Base-by-base conservation (phyloP, 23 tunicate species). In the Trididemnum clinides region DNA sequence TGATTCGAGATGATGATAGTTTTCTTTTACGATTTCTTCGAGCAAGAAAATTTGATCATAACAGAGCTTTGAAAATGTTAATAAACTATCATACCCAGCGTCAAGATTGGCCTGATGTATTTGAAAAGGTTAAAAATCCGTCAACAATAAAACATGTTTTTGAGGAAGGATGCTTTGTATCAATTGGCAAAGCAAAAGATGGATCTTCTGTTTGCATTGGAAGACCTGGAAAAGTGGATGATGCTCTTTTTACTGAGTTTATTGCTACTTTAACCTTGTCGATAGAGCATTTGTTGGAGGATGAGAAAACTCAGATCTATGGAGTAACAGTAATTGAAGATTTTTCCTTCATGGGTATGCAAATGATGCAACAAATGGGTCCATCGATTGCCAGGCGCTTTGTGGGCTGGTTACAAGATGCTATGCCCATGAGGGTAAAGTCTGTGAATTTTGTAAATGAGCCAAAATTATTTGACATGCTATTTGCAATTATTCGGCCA, bases 271-370 rank as follows among this genome's bases (percentile, higher is more conserved):
- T 86, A 23, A 33, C 82, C 31, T 25, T 91, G 35, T 59, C 85
- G 6, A 74, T 73, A 25, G 90, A 86, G 71, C 39, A 82, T 44
- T 25, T 91, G 33, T 64, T 91, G 23, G 88, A 91, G 64, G 66
- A 88, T 38, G 98, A 94, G 57, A 82, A 81, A 74, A 63, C 33
- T 35, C 94, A 94, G 63, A 74, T 94, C 21, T 39, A 85, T 84
- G 98, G 98, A 19, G 57, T 94, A 5, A 94, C 94, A 19, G 86
- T 94, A 0, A 85, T 94, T 50, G 88, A 83, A 30, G 98, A 94
- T 64, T 33, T 85, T 36, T 34, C 69, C 21, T 74, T 73, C 54
- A 34, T 82, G 1, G 74, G 88, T 31, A 18, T 85, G 30, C 70
- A 82, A 6, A 71, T 89, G 37, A 77, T 85, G 22, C 86, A 86